Evolutionary conservation across 2,888 invertebrate genomes (phyloP).

Genomic region (Agrochola lota): DNA sequence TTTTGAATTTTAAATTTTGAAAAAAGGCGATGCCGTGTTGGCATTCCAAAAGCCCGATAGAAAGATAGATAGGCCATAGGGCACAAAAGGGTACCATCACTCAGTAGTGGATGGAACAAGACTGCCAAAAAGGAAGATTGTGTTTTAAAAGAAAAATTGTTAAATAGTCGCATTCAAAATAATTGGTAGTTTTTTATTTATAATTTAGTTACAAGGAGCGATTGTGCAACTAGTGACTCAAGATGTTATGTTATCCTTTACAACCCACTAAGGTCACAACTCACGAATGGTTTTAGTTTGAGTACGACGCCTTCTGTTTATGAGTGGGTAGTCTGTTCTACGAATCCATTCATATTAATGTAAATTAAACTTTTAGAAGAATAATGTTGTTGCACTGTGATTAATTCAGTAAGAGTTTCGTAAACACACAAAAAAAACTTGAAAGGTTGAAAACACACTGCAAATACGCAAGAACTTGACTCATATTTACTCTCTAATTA

Average conservation of each 20-base stretch:
- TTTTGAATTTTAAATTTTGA: not conserved
- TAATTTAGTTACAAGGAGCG: not conserved
- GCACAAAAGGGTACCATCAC: not conserved
- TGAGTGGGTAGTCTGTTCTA: conserved; percentile 15
- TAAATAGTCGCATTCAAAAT: no score
- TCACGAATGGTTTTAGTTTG: not conserved
- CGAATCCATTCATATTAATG: conserved; percentile 25
- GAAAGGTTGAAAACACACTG: not conserved
- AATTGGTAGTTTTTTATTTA: not conserved
- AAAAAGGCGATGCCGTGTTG: not conserved
- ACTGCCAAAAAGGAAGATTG: not conserved
- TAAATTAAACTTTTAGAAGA: conserved; percentile 13
- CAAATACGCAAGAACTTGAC: not conserved
- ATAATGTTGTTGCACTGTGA: conserved; percentile 1
- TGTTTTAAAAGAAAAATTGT: not conserved
- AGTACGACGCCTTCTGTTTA: not conserved
- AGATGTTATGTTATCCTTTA: not conserved
- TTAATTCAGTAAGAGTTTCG: conserved; percentile 2
- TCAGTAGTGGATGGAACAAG: not conserved
- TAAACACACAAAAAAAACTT: not conserved
- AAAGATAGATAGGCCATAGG: not conserved
- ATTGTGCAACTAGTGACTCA: not conserved
- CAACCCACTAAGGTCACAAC: not conserved
- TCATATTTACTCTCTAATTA: conserved; percentile 7
- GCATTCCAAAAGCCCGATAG: not conserved